phyloP scores from a whole-genome alignment of 2,888 invertebrate genomes.

The Watsonalla cultraria region DNA sequence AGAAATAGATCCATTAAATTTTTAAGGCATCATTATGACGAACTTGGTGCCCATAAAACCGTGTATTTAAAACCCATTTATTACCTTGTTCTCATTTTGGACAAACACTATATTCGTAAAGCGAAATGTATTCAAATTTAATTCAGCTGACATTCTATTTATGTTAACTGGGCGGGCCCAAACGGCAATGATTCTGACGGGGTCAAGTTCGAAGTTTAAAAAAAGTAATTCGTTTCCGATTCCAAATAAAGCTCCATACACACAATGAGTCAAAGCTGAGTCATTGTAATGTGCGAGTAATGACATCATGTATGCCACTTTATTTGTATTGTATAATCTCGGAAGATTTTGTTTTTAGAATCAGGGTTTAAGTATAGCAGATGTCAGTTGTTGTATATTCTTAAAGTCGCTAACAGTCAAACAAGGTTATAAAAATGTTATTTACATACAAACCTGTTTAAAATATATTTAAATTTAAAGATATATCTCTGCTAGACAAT shows the following conservation, averaged over 20 bases:
- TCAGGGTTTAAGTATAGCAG: background rate
- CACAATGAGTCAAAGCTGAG: conserved; percentile 21
- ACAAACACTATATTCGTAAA: background rate
- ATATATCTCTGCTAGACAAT: no score
- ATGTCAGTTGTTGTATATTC: no score
- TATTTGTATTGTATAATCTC: conserved; percentile 14
- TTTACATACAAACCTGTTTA: no score
- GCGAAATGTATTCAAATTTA: background rate
- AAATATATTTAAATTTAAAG: no score
- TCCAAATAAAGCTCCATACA: conserved; percentile 21
- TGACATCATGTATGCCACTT: conserved; percentile 21
- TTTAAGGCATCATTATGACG: no score
- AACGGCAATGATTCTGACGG: background rate
- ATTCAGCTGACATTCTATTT: background rate
- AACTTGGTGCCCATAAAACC: no score
- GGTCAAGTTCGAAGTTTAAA: conserved; percentile 18
- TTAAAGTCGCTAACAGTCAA: no score
- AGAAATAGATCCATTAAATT: no score
- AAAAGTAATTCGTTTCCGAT: conserved; percentile 14
- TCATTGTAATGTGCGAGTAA: conserved; percentile 17
- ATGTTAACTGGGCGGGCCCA: background rate
- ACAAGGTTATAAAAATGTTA: no score
- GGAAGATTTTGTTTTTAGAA: conserved; percentile 3
- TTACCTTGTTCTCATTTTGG: background rate
- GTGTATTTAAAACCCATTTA: no score